phyloP scores from a whole-genome alignment of 2,797 vertebrate genomes.

The Pygocentrus nattereri region DNA sequence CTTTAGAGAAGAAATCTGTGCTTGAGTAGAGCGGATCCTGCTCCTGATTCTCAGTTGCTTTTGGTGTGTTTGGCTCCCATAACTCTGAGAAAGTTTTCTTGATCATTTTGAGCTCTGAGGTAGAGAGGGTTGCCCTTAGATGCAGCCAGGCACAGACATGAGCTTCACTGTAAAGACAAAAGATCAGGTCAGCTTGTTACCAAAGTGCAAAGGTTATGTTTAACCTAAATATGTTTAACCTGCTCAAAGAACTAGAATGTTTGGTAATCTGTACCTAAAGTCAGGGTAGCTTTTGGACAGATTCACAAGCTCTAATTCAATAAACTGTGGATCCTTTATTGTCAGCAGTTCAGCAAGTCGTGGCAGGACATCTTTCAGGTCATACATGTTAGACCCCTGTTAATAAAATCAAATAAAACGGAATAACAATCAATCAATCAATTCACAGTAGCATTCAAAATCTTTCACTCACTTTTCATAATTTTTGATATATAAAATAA shows the following conservation, averaged over 20 bases:
- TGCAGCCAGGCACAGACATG: conserved; percentile 80
- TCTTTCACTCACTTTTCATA: too few species aligned
- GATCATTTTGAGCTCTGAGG: conserved; percentile 72
- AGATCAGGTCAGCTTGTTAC: background rate
- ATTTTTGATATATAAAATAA: too few species aligned
- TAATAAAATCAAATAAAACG: background rate
- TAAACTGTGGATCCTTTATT: conserved; percentile 80
- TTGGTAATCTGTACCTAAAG: conserved; percentile 75
- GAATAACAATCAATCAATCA: background rate
- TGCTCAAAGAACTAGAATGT: background rate
- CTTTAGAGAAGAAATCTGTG: conserved; percentile 74
- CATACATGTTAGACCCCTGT: conserved; percentile 77
- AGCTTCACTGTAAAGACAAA: conserved; percentile 71
- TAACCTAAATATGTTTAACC: background rate
- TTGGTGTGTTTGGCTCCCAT: background rate
- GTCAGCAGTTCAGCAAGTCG: conserved; percentile 81
- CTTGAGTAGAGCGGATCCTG: background rate
- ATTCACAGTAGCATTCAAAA: too few species aligned
- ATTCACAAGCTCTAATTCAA: conserved; percentile 81
- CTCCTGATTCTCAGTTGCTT: background rate
- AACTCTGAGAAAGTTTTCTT: conserved; percentile 60
- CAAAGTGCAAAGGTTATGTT: background rate
- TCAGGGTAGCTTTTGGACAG: conserved; percentile 77
- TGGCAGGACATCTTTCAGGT: conserved; percentile 76
- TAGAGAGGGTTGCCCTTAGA: conserved; percentile 80